Percentiles rank a stretch among this genome's conserved stretches.
phyloP scores from a whole-genome alignment of 1,140 invertebrate genomes.

The Hypothenemus hampei region DNA sequence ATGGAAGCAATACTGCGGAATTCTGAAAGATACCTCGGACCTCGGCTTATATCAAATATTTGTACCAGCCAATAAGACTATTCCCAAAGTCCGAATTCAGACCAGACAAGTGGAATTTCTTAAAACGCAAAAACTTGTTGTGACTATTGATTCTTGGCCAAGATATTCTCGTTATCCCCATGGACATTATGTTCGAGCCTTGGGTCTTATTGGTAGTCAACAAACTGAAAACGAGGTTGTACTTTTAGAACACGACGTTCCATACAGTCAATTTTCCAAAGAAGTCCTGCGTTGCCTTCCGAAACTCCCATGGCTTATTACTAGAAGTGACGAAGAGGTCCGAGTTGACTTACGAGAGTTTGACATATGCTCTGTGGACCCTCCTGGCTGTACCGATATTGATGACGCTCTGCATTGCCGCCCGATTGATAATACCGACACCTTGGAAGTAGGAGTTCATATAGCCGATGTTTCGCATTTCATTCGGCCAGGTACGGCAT shows the following conservation, averaged over 20 bases:
- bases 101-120: constrained; percentile 80
- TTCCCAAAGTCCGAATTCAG: constrained; percentile 88
- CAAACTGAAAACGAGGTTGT: constrained; percentile 94
- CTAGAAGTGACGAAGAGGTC: constrained; percentile 73
- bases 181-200: constrained; percentile 83
- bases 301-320: constrained; percentile 83
- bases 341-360: constrained; percentile 80
- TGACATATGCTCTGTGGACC: constrained; percentile 94
- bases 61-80: constrained; percentile 82
- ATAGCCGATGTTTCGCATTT: constrained; percentile 96
- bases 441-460: constrained; percentile 88
- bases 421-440: constrained; percentile 66
- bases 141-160: constrained; percentile 91
- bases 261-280: constrained; percentile 91
- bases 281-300: constrained; percentile 91
- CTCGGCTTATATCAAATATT: constrained; percentile 76
- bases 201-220: constrained; percentile 74
- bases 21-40: constrained; percentile 74
- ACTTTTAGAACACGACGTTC: constrained; percentile 94
- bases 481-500: constrained; percentile 78
- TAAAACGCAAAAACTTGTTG: constrained; percentile 81
- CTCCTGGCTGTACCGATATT: constrained; percentile 98
- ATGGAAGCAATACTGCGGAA: constrained; percentile 96
- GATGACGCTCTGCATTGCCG: constrained; percentile 96
- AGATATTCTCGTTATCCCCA: constrained; percentile 70